These are phyloP conservation scores for Synaphobranchus kaupii DNA, from an alignment of 2,797 vertebrate species.

Conservation along the genomic window DNA sequence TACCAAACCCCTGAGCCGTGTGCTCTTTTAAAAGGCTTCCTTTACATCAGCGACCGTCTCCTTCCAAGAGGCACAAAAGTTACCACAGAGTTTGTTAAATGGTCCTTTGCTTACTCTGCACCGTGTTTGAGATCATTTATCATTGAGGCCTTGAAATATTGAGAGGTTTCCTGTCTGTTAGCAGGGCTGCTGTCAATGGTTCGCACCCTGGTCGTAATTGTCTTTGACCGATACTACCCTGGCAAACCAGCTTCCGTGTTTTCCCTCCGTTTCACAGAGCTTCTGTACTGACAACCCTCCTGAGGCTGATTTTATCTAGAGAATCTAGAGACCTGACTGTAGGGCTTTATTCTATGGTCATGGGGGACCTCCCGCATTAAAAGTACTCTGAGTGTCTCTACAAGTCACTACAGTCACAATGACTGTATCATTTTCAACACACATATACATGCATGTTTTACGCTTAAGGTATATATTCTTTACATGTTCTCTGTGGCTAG, in stretches of 20 bases:
- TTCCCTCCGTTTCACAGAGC: neutral
- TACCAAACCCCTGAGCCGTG: neutral
- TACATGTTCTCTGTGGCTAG: neutral
- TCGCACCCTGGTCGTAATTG: constrained; percentile 61
- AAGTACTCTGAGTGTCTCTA: neutral
- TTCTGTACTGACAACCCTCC: constrained; percentile 13
- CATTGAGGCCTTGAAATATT: constrained; percentile 78
- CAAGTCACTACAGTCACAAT: neutral
- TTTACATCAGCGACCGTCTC: constrained; percentile 16
- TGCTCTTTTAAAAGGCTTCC: neutral
- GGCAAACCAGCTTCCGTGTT: constrained; percentile 22
- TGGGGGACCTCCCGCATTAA: neutral
- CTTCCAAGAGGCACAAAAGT: constrained; percentile 55
- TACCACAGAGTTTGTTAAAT: constrained; percentile 74
- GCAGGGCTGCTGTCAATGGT: constrained; percentile 81
- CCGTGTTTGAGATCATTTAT: constrained; percentile 84
- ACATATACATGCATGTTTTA: too few species aligned
- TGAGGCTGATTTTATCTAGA: neutral
- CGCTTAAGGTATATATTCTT: neutral
- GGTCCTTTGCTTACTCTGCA: constrained; percentile 79
- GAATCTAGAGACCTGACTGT: neutral
- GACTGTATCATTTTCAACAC: neutral
- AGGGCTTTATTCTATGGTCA: neutral
- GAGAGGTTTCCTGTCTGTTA: constrained; percentile 78
- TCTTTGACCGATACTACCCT: constrained; percentile 47